A percentile compares a stretch with the other conserved stretches of the same genome.
phyloP scores from a whole-genome alignment of 92 coral and sea anemone genomes.

The Zoanthus gigantus region DNA sequence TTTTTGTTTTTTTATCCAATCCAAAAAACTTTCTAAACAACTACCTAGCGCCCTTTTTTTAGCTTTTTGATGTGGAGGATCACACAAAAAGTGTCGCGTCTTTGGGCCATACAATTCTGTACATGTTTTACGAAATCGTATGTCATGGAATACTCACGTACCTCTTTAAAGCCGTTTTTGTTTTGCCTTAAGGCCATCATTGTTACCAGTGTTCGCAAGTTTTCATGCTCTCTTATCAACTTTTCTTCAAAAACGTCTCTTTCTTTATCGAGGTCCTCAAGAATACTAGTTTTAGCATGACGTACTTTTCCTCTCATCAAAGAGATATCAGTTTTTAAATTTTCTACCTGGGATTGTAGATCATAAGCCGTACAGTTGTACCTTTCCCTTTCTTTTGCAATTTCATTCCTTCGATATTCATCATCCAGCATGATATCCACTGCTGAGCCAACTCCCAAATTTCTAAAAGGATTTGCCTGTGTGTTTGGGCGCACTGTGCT shows the following conservation, averaged over 20 bases:
- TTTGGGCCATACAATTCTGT: too few relatives aligned
- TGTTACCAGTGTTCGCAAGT: constrained; percentile 67
- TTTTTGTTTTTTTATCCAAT: too few relatives aligned
- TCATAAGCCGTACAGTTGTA: constrained; percentile 65
- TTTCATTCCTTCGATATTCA: constrained; percentile 70
- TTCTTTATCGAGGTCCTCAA: constrained; percentile 84
- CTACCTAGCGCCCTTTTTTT: too few relatives aligned
- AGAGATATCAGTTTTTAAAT: constrained; percentile 69
- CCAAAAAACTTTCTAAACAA: too few relatives aligned
- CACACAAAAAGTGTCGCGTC: too few relatives aligned
- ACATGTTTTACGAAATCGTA: too few relatives aligned
- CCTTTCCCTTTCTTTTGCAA: constrained; percentile 71
- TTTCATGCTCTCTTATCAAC: constrained; percentile 77
- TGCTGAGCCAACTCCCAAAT: constrained; percentile 39
- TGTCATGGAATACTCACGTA: not conserved
- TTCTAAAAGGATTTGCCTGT: constrained; percentile 26
- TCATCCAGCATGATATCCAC: constrained; percentile 64
- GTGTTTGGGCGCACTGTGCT: constrained; percentile 50
- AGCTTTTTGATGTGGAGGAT: too few relatives aligned
- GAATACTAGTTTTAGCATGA: constrained; percentile 72
- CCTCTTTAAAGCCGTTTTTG: not conserved
- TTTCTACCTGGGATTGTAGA: constrained; percentile 69
- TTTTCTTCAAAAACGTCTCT: constrained; percentile 79
- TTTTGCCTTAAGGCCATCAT: constrained; percentile 17
- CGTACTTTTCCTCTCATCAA: constrained; percentile 71